Base-by-base conservation (phyloP, 2,113 vertebrate genomes). In the Jaculus jaculus region DNA sequence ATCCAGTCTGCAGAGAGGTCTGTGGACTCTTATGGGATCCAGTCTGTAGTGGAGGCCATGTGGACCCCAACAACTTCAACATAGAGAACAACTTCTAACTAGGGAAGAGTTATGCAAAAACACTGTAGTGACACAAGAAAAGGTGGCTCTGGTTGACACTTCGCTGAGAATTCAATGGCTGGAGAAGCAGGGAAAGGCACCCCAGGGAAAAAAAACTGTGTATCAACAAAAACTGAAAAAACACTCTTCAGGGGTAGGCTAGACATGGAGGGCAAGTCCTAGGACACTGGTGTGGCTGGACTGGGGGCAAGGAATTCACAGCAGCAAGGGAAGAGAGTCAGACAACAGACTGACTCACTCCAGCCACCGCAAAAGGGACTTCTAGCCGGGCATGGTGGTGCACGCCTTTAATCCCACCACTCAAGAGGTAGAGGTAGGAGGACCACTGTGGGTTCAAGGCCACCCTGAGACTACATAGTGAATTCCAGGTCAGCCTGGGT, bases 71-170 rank as follows among this genome's bases (percentile, higher is more conserved):
- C 54, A 54, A 54, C 32, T 54, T 42, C 21, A 54, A 34, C 63
- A 68, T 42, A 51, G 65, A 37, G 5, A n/a, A 37, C n/a, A 66
- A 16, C 7, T 28, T 66, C 87, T 42, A 66, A 21, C 69, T 28
- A 26, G 42, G 32, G 63, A 28, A 84, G 20, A 30, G 58, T 42
- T 77, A 88, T 81, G 28, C 37, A 61, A 37, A 37, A 66, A 12
- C 1, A 0, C 58, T 6, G 12, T 0, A 8, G 65, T 54, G 51
- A 68, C 34, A 26, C 8, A n/a, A 23, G 37, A 68, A 78, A 58
- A 24, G 63, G 8, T 11, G 7, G 24, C 24, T 17, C 13, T 3
- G 60, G 51, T 30, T 86, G 60, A 47, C 26, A 2, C 3, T 13
- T 47, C 24, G 18, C 28, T 21, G 47, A 63, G 63, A 74, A 79